Percentiles rank a stretch among this genome's conserved stretches.
Evolutionary conservation across 1,140 invertebrate species (phyloP).

Genomic region (Coelopa frigida): DNA sequence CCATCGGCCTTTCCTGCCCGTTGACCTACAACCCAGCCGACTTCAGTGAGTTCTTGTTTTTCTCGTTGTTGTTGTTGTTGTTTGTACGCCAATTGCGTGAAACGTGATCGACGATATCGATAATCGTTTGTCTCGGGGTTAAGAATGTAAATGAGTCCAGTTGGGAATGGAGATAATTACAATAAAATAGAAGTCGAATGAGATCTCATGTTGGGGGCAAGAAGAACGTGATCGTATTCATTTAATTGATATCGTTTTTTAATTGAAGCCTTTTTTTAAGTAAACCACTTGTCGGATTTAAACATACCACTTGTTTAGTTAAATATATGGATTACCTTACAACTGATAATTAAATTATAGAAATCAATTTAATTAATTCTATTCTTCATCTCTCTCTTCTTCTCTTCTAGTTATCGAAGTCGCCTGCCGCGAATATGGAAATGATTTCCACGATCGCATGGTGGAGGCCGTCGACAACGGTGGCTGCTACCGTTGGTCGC

Average conservation of each 20-base stretch:
- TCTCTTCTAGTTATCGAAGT: slow-evolving; percentile 65
- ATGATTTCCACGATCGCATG: slow-evolving; percentile 55
- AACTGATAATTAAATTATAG: neutral
- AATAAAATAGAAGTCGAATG: no score
- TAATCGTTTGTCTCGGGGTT: no score
- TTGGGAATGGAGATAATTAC: no score
- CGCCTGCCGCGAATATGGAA: slow-evolving; percentile 65
- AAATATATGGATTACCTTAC: neutral
- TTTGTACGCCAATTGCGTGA: no score
- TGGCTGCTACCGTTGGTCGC: slow-evolving; percentile 48
- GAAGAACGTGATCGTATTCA: no score
- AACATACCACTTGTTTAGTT: neutral
- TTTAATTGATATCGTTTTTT: no score
- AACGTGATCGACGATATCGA: no score
- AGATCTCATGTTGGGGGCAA: no score
- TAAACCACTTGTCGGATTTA: neutral
- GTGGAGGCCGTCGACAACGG: slow-evolving; percentile 56
- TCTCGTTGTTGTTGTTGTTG: neutral
- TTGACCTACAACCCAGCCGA: slow-evolving; percentile 75
- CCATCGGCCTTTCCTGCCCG: slow-evolving; percentile 62
- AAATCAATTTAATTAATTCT: neutral
- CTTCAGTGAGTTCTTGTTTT: slow-evolving; percentile 64
- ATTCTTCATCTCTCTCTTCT: slow-evolving; percentile 9
- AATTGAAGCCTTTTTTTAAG: neutral
- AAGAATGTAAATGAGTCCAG: no score